phyloP scores from a whole-genome alignment of 1,140 invertebrate species.

The Lordiphosa mommai region DNA sequence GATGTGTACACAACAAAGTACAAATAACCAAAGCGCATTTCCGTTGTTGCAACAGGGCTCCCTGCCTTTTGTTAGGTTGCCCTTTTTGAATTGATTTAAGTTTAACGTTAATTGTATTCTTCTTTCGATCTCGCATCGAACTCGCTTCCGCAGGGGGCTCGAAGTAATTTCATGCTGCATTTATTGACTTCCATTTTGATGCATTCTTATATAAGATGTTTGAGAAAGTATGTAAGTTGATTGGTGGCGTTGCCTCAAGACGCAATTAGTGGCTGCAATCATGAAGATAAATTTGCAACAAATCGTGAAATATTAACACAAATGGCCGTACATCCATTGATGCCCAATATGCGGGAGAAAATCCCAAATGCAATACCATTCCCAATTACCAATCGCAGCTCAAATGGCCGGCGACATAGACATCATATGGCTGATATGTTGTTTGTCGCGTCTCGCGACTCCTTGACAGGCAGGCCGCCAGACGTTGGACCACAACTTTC shows the following conservation, averaged over 20 bases:
- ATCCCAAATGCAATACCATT: slow-evolving; percentile 17
- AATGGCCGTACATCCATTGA: slow-evolving; percentile 13
- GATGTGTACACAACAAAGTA: no score
- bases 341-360: slow-evolving; percentile 36
- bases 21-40: slow-evolving; percentile 56
- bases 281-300: slow-evolving; percentile 12
- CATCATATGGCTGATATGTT: slow-evolving; percentile 64
- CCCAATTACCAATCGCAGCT: slow-evolving; percentile 23
- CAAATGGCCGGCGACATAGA: slow-evolving; percentile 13
- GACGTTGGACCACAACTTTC: slow-evolving; percentile 61
- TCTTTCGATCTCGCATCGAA: slow-evolving; percentile 34
- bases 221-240: slow-evolving; percentile 11
- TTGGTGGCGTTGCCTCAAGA: slow-evolving; percentile 11
- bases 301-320: slow-evolving; percentile 16
- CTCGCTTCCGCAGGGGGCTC: slow-evolving; percentile 49
- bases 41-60: slow-evolving; percentile 34
- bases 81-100: slow-evolving; percentile 52
- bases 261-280: slow-evolving; percentile 12
- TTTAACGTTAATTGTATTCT: slow-evolving; percentile 30
- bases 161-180: slow-evolving; percentile 65
- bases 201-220: slow-evolving; percentile 50
- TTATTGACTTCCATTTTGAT: slow-evolving; percentile 18
- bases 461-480: slow-evolving; percentile 52
- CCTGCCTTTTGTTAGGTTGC: slow-evolving; percentile 18
- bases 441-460: slow-evolving; percentile 22